Evolutionary conservation across 2,888 invertebrate genomes (phyloP).

Genomic region (Mellilla xanthometata): DNA sequence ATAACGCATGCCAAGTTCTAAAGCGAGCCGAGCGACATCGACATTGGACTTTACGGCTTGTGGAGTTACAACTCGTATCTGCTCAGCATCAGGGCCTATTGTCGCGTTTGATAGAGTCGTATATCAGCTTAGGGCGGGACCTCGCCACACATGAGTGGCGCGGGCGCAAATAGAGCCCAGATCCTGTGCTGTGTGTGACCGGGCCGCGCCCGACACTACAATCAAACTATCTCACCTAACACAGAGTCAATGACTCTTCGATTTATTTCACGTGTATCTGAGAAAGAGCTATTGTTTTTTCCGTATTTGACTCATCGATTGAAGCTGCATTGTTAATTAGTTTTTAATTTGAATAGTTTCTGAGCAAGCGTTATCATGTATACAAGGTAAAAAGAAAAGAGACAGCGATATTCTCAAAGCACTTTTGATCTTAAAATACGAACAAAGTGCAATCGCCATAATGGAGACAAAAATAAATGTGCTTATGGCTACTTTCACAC

Average conservation of each 20-base stretch:
- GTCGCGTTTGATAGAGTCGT: slow-evolving; percentile 36
- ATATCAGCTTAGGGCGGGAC: slow-evolving; percentile 56
- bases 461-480: too few relatives aligned
- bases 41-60: slow-evolving; percentile 14
- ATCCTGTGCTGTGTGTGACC: slow-evolving; percentile 74
- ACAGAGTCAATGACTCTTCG: slow-evolving; percentile 26
- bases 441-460: too few relatives aligned
- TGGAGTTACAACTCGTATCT: slow-evolving; percentile 22
- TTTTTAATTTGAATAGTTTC: slow-evolving; percentile 2
- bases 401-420: too few relatives aligned
- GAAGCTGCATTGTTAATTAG: slow-evolving; percentile 8
- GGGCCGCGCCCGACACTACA: slow-evolving; percentile 55
- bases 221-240: slow-evolving; percentile 43
- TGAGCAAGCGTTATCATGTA: too few relatives aligned
- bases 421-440: too few relatives aligned
- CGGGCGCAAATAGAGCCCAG: slow-evolving; percentile 77
- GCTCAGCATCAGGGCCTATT: slow-evolving; percentile 26
- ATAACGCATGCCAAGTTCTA: slow-evolving; percentile 7
- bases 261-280: slow-evolving; percentile 17
- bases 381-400: too few relatives aligned
- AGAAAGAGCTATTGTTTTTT: slow-evolving; percentile 17
- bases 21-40: background rate
- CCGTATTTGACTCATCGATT: slow-evolving; percentile 19
- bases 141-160: slow-evolving; percentile 62
- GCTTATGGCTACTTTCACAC: too few relatives aligned